Base-by-base conservation (phyloP, 2,888 invertebrate genomes). In the Pseudolycoriella hygida region DNA sequence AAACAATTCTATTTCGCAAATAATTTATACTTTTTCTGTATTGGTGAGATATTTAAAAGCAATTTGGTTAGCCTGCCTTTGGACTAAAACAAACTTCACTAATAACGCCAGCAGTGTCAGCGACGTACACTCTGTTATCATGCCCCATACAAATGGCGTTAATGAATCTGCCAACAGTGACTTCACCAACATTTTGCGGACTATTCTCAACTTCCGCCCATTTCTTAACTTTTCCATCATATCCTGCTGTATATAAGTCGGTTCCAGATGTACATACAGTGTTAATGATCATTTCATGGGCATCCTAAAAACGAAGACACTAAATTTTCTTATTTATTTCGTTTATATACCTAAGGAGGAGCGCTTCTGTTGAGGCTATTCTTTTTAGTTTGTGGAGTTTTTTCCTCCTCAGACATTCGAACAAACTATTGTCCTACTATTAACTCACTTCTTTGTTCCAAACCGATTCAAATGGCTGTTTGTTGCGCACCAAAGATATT, bases 201-300 rank as follows among this genome's bases (percentile, higher is more conserved):
- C 53, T 50, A 14, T 54, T 54, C 2, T 53, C 57, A 31, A 62
- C 50, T 20, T 57, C 52, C 3, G 54, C 53, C 62, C 61, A 64
- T n/a, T 57, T 60, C 49, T 65, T 65, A 1, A 66, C 58, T 44
- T 57, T 60, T 11, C 57, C 61, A 49, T 66, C 66, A 46, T 60
- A 66, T 37, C 65, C 66, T 17, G 59, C 64, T 10, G 61, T 58
- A 50, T 59, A 65, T 19, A 65, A 40, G 32, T 45, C 40, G 15
- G 53, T 48, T 1, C 60, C 61, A 42, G 55, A 52, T 1, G 60
- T 61, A 40, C 59, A 59, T 40, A 66, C 55, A 14, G 56, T 52
- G 45, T 59, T 64, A 8, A 66, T 56, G 42, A 66, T 65, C 60
- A 62, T 55, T 46, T 63, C 61, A 48, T 66, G 66, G 17, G 60